A percentile compares a stretch with the other conserved stretches of the same genome.
These are phyloP conservation scores for Zosterops pallidus DNA, from an alignment of 2,113 vertebrate genomes.

Conservation along the genomic window DNA sequence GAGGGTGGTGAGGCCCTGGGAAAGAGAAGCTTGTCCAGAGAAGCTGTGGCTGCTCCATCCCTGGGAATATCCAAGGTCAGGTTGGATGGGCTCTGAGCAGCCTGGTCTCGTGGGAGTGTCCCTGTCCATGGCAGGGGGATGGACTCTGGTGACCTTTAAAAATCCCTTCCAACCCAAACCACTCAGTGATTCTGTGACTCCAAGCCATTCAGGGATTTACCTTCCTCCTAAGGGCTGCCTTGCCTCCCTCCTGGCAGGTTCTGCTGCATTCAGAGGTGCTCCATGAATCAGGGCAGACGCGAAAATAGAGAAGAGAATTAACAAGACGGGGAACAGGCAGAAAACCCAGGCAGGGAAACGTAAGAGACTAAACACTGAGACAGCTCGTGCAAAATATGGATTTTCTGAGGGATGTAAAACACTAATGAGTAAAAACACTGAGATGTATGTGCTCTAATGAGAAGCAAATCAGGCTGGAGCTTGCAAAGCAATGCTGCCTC, in stretches of 20 bases:
- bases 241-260: neutral
- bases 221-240: neutral
- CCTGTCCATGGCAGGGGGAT: neutral
- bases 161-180: neutral
- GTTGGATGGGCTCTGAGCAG: neutral
- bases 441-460: slow-evolving; percentile 22
- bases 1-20: neutral
- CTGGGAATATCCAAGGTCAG: neutral
- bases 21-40: neutral
- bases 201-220: neutral
- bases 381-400: slow-evolving; percentile 14
- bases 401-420: slow-evolving; percentile 40
- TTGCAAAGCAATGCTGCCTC: neutral
- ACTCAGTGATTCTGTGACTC: neutral
- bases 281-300: neutral
- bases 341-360: neutral
- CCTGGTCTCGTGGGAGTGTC: neutral
- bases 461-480: slow-evolving; percentile 22
- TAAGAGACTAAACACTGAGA: slow-evolving; percentile 31
- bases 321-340: neutral
- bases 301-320: neutral
- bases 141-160: neutral
- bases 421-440: slow-evolving; percentile 43
- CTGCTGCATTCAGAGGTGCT: neutral
- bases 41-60: neutral